Evolutionary conservation across 2,797 vertebrate species (phyloP).

Genomic region (Natrix natrix): DNA sequence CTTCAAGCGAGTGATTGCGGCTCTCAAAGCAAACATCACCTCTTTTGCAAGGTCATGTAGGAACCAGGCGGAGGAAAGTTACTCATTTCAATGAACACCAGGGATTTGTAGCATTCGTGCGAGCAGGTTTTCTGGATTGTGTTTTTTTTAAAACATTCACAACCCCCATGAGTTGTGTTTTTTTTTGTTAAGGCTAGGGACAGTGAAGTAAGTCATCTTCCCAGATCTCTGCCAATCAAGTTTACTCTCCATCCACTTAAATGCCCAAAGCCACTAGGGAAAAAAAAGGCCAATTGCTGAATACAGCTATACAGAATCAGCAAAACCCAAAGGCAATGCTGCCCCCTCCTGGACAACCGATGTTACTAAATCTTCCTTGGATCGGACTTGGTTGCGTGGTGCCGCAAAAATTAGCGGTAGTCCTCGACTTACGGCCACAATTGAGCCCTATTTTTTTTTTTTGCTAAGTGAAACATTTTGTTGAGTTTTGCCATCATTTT

Average conservation of each 20-base stretch:
- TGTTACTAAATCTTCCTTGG: not conserved
- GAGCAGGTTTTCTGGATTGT: not conserved
- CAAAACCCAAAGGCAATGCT: slow-evolving; percentile 50
- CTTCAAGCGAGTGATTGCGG: not conserved
- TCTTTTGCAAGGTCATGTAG: not conserved
- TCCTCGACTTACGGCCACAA: too few species aligned
- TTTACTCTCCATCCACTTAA: slow-evolving; percentile 20
- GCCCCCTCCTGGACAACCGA: slow-evolving; percentile 46
- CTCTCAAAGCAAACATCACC: not conserved
- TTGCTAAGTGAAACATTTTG: too few species aligned
- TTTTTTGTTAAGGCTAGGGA: not conserved
- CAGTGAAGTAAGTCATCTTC: slow-evolving; percentile 9
- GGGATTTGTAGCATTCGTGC: not conserved
- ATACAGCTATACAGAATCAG: not conserved
- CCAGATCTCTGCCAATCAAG: slow-evolving; percentile 34
- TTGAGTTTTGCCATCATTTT: too few species aligned
- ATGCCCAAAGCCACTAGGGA: not conserved
- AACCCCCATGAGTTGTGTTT: too few species aligned
- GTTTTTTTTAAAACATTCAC: not conserved
- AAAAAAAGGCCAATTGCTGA: not conserved
- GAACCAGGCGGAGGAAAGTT: not conserved
- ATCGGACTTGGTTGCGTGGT: not conserved
- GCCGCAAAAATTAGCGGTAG: not conserved
- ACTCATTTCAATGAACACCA: not conserved
- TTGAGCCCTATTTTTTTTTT: too few species aligned